Evolutionary conservation across 2,113 vertebrate species (phyloP), one percentile per base, ranked within the genome.

Genomic region (Actinemys pallida): DNA sequence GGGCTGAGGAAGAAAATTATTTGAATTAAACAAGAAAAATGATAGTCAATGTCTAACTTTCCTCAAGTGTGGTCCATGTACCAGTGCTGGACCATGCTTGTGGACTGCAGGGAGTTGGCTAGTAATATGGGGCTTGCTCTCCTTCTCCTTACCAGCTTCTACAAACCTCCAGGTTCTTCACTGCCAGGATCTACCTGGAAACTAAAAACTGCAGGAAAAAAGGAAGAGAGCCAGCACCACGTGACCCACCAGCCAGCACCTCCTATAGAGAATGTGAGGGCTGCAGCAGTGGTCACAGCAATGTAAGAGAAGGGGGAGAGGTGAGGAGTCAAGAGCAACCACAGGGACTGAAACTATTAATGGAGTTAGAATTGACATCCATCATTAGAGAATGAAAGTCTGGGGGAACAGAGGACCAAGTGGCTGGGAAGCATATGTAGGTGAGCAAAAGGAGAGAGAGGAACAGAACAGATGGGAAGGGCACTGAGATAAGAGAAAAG

Each of bases 201-300:
- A 75, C 16, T 1, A 39, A 53, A 84, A 88, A 80, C 3, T 25
- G 17, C 27, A 49, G 59, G 50, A 3, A 69, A 27, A 90, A 85
- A 79, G 16, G 49, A 27, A 45, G 82, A 56, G n/a, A n/a, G 20
- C 72, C 45, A 79, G 42, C 12, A 69, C 52, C 59, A 57, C 3
- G 56, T 57, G 56, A 57, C 4, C 25, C 25, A 57, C 10, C 9
- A 25, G 57, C 57, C 25, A 59, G 57, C 27, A 27, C 12, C 75
- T 78, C 35, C 0, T 0, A n/a, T 47, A 24, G 0, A 5, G 80
- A 19, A 52, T 52, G 79, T 20, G 47, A 53, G 31, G 5, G 14
- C 49, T 52, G 47, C 79, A 81, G 49, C 49, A n/a, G 75, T 47
- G 42, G 42, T 14, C 42, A 78, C 22, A 78, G 11, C 22, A 25